Percentiles rank a stretch among this genome's conserved stretches.
phyloP scores from a whole-genome alignment of 2,888 invertebrate species.

The Polylopha cassiicola region DNA sequence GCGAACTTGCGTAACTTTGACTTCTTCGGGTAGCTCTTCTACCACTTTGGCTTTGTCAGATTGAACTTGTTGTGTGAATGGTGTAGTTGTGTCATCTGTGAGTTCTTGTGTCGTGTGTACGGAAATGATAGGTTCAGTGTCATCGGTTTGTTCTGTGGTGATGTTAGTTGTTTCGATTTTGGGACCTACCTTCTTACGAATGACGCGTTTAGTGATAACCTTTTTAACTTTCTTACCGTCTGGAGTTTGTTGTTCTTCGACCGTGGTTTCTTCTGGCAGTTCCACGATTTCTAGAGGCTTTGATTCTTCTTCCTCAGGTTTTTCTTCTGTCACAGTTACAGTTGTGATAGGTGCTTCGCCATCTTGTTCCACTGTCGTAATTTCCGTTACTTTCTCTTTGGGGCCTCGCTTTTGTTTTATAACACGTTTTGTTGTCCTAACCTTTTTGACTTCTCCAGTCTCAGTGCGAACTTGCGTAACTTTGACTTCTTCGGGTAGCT shows the following conservation, averaged over 20 bases:
- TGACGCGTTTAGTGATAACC: conserved; percentile 40
- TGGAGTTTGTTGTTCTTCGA: conserved; percentile 27
- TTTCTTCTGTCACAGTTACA: conserved; percentile 7
- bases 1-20: conserved; percentile 52
- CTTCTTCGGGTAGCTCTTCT: conserved; percentile 45
- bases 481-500: conserved; percentile 27
- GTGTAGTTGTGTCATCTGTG: conserved; percentile 33
- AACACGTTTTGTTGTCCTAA: conserved; percentile 27
- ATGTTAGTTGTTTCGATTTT: conserved; percentile 43
- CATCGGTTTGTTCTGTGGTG: conserved; percentile 57
- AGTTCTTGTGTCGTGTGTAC: conserved; percentile 49
- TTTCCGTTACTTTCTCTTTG: conserved; percentile 50
- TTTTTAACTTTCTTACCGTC: conserved; percentile 28
- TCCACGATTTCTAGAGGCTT: conserved; percentile 30
- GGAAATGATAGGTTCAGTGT: conserved; percentile 54
- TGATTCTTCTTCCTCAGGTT: too few species aligned
- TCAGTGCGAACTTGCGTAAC: conserved; percentile 27
- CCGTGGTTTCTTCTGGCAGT: conserved; percentile 27
- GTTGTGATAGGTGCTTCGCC: too few species aligned
- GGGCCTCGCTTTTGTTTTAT: conserved; percentile 49
- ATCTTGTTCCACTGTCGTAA: conserved; percentile 46
- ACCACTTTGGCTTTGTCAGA: conserved; percentile 35
- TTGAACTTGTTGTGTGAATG: conserved; percentile 20
- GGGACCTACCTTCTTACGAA: conserved; percentile 45
- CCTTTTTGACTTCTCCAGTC: conserved; percentile 22